phyloP scores from a whole-genome alignment of 2,888 invertebrate species.

The Oegoconia quadripuncta region DNA sequence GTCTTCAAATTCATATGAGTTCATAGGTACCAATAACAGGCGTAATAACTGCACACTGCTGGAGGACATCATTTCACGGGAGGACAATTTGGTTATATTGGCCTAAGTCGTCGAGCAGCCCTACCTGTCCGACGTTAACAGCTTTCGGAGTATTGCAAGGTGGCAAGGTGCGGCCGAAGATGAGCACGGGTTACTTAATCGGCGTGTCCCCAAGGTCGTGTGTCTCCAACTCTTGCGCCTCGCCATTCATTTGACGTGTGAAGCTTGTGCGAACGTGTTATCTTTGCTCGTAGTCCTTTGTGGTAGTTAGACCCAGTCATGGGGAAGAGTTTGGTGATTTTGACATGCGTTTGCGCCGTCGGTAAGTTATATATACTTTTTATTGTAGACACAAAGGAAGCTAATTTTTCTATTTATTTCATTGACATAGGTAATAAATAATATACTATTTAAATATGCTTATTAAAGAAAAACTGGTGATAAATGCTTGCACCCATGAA shows the following conservation, averaged over 20 bases:
- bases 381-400: too few species aligned
- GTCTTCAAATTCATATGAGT: too few species aligned
- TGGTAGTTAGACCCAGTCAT: constrained; percentile 33
- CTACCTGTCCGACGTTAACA: neutral
- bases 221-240: constrained; percentile 29
- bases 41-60: too few species aligned
- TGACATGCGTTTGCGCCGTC: constrained; percentile 56
- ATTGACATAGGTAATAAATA: too few species aligned
- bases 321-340: constrained; percentile 54
- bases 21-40: too few species aligned
- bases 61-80: too few species aligned
- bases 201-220: constrained; percentile 62
- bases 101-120: neutral
- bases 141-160: constrained; percentile 8
- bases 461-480: too few species aligned
- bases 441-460: too few species aligned
- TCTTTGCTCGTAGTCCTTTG: constrained; percentile 29
- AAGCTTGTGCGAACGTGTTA: constrained; percentile 50
- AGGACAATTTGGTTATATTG: too few species aligned
- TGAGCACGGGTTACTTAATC: constrained; percentile 54
- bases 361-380: constrained; percentile 47
- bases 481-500: too few species aligned
- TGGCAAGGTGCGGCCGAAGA: constrained; percentile 43
- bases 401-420: too few species aligned
- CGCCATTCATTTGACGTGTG: constrained; percentile 48